Conservation (phyloP, 2,888 invertebrate genomes). For the Conomelus anceps region DNA sequence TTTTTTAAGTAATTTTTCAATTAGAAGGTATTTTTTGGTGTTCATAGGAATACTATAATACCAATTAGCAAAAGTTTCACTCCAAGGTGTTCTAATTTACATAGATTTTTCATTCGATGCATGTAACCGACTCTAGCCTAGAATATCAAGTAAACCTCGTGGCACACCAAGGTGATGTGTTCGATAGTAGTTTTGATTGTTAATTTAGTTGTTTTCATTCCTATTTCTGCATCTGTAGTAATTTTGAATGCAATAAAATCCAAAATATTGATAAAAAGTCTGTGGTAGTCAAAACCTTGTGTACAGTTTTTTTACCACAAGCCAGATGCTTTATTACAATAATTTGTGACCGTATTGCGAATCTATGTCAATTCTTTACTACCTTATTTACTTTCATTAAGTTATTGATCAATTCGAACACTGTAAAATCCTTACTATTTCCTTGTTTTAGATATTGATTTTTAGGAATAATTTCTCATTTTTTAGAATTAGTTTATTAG, state of each 20-base stretch:
- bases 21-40: not conserved
- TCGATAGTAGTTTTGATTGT: not conserved
- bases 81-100: not conserved
- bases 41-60: not conserved
- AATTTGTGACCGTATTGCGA: slow-evolving; percentile 10
- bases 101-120: not conserved
- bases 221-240: too few relatives aligned
- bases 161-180: slow-evolving; percentile 9
- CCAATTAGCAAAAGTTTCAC: not conserved
- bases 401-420: not conserved
- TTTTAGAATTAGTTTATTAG: too few relatives aligned
- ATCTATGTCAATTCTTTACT: not conserved
- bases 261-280: too few relatives aligned
- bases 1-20: slow-evolving; percentile 22
- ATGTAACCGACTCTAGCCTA: not conserved
- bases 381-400: not conserved
- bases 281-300: too few relatives aligned
- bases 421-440: not conserved
- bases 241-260: too few relatives aligned
- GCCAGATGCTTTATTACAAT: slow-evolving; percentile 23
- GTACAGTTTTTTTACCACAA: slow-evolving; percentile 23
- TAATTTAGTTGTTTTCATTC: not conserved
- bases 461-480: too few relatives aligned
- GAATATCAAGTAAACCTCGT: not conserved
- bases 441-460: too few relatives aligned